A percentile compares a stretch with the other conserved stretches of the same genome.
phyloP scores from a whole-genome alignment of 2,113 vertebrate species.

The Tetraodon nigroviridis region DNA sequence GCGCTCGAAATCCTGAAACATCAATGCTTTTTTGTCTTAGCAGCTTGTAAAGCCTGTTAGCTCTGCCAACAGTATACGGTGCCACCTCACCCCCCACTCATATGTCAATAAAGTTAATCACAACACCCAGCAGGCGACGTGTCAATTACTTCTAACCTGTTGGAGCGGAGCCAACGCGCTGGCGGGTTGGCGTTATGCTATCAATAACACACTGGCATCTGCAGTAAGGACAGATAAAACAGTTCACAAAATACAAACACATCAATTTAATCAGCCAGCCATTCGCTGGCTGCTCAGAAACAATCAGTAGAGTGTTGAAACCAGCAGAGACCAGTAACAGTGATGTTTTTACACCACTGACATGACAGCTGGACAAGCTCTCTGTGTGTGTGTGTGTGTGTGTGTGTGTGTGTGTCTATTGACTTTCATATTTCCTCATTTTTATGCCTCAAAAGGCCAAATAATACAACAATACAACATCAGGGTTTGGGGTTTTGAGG shows the following conservation, averaged over 20 bases:
- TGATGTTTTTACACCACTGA: neutral
- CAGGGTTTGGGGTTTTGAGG: neutral
- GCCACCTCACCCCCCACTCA: conserved; percentile 14
- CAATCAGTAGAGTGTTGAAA: conserved; percentile 12
- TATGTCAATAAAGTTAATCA: conserved; percentile 62
- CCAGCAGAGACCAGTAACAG: neutral
- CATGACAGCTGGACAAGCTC: neutral
- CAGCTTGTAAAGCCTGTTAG: conserved; percentile 29
- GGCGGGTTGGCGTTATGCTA: conserved; percentile 31
- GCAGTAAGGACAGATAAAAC: conserved; percentile 18
- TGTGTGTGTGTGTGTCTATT: too few species aligned
- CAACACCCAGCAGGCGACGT: conserved; percentile 39
- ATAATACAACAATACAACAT: neutral
- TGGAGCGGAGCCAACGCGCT: conserved; percentile 32
- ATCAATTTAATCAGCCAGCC: conserved; percentile 34
- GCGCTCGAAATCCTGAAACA: neutral
- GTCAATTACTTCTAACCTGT: conserved; percentile 44
- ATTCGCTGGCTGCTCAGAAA: conserved; percentile 9
- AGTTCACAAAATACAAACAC: conserved; percentile 32
- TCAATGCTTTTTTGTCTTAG: conserved; percentile 28
- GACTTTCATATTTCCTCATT: neutral
- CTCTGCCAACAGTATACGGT: conserved; percentile 21
- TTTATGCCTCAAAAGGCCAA: neutral
- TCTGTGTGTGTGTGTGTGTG: too few species aligned
- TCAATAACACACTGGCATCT: conserved; percentile 45